These are phyloP conservation scores for Acromyrmex heyeri DNA, from an alignment of 1,140 invertebrate genomes.

Conservation along the genomic window DNA sequence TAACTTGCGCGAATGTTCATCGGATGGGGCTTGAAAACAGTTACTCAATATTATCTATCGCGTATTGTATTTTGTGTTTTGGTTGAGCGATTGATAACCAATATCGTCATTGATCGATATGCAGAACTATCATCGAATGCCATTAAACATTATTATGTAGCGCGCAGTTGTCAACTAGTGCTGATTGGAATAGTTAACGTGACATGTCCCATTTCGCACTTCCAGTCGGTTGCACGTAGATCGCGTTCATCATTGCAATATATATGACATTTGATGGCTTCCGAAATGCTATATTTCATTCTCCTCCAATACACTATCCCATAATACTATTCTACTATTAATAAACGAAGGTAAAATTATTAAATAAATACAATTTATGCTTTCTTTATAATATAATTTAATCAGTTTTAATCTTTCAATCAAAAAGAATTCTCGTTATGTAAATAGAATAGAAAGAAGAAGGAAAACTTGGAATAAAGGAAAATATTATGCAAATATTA, in stretches of 20 bases:
- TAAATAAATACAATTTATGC: not conserved
- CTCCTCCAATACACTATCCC: not conserved
- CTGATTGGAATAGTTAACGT: slow-evolving; percentile 41
- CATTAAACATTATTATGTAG: slow-evolving; percentile 28
- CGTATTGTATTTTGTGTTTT: not conserved
- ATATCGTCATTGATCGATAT: not conserved
- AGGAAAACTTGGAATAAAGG: not conserved
- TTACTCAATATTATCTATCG: not conserved
- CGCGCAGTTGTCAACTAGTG: slow-evolving; percentile 34
- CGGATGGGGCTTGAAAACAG: not conserved
- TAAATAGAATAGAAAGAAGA: not conserved
- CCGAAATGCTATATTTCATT: not conserved
- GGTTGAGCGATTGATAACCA: not conserved
- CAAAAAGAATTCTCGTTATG: not conserved
- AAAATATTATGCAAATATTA: slow-evolving; percentile 43
- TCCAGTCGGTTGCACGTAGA: slow-evolving; percentile 30
- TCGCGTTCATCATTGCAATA: slow-evolving; percentile 5
- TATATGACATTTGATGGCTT: not conserved
- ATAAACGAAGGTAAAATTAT: not conserved
- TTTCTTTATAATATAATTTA: not conserved
- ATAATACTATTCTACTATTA: not conserved
- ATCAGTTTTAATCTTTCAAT: not conserved
- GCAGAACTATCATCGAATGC: not conserved
- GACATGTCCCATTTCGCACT: slow-evolving; percentile 48
- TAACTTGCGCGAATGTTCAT: not conserved